Evolutionary conservation across 2,797 vertebrate species (phyloP).

Genomic region (Tympanoctomys barrerae): DNA sequence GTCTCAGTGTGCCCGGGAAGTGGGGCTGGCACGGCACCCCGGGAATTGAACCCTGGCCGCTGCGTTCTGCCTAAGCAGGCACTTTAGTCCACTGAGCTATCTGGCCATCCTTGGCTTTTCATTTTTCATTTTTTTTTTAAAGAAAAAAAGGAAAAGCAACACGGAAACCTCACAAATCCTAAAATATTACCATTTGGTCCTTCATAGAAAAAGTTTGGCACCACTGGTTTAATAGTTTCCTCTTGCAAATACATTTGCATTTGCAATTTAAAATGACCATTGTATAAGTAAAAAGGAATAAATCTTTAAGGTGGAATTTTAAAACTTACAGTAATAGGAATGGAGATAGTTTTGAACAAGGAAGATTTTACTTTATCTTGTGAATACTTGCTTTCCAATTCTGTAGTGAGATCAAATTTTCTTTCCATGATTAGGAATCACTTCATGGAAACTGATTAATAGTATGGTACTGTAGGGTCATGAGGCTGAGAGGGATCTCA

Average conservation of each 20-base stretch:
- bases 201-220: background rate
- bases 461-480: background rate
- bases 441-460: background rate
- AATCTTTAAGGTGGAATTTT: slow-evolving; percentile 45
- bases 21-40: no score
- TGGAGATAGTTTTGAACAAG: slow-evolving; percentile 20
- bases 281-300: slow-evolving; percentile 10
- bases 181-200: background rate
- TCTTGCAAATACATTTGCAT: slow-evolving; percentile 30
- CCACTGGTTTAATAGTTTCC: background rate
- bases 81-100: no score
- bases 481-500: background rate
- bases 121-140: no score
- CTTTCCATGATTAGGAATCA: slow-evolving; percentile 28
- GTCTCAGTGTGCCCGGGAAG: no score
- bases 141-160: background rate
- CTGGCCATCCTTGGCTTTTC: no score
- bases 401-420: background rate
- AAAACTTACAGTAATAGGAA: slow-evolving; percentile 35
- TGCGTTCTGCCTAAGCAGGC: no score
- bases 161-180: background rate
- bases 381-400: slow-evolving; percentile 27
- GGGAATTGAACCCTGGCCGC: no score
- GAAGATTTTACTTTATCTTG: slow-evolving; percentile 5
- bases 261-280: slow-evolving; percentile 49